Evolutionary conservation across 2,797 vertebrate genomes (phyloP).

Genomic region (Fratercula arctica): DNA sequence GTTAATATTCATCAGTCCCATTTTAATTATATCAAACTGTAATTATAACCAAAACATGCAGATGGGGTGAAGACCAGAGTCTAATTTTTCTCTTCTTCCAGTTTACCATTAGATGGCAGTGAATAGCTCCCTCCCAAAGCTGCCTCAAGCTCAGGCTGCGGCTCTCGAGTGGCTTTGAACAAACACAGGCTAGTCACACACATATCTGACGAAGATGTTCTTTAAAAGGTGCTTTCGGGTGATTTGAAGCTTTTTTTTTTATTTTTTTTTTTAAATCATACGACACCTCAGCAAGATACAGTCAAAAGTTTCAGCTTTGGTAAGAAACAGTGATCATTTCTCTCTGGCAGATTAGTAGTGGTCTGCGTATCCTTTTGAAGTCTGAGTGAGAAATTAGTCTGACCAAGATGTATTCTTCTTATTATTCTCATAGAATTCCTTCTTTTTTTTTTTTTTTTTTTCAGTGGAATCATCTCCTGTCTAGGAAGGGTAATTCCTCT

Average conservation of each 20-base stretch:
- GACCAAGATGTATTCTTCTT: background rate
- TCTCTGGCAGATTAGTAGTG: background rate
- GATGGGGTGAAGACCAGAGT: accelerated
- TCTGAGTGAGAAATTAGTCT: background rate
- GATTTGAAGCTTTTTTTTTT: background rate
- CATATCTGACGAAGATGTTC: accelerated
- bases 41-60: background rate
- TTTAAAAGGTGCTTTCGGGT: background rate
- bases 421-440: background rate
- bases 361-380: background rate
- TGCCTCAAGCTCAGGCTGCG: background rate
- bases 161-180: background rate
- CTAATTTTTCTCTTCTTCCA: background rate
- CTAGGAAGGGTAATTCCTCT: background rate
- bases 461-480: background rate
- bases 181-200: accelerated
- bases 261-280: background rate
- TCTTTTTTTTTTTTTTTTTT: background rate
- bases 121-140: background rate
- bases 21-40: background rate
- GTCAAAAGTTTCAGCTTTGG: background rate
- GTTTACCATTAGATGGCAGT: constrained; percentile 50
- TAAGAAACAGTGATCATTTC: background rate
- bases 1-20: background rate
- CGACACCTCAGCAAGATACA: background rate